Base-by-base conservation (phyloP, 2,888 invertebrate species). In the Drosophila paramelanica region DNA sequence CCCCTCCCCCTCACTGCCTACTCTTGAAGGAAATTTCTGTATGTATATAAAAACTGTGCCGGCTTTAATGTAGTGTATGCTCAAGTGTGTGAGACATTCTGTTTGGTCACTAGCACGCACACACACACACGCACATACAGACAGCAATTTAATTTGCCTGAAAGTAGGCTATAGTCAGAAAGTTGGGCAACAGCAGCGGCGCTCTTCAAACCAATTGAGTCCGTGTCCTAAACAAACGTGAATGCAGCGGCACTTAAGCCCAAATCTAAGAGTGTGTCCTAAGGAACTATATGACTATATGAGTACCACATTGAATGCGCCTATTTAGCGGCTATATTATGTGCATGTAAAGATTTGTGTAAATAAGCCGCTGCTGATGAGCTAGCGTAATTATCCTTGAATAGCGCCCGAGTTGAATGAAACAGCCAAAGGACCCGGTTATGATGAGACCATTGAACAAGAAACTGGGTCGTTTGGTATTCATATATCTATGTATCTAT, bases 321-420 rank as follows among this genome's bases (percentile, higher is more conserved):
- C 64, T 75, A 83, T 83, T 83, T 84, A 68, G 85, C 56, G 55
- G 45, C 65, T 42, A 47, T 45, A 27, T 50, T n/a, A 25, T 52
- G 23, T 23, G 23, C 23, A 23, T 23, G 4, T 23, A 23, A 23
- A 88, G 89, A 88, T 75, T 86, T 73, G 84, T 75, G 85, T 87
- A 83, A 83, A 83, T 84, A 83, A 61, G 46, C 36, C 87, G 45
- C 25, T 71, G 81, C 52, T 88, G 87, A 83, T 80, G 81, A 74
- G 76, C 60, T 25, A 38, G 52, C 43, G 58, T 74, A 65, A 76
- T 76, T 74, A 76, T 74, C 64, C 79, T 69, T 76, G 70, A 65
- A 68, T 47, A 36, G 62, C n/a, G 31, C 13, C 38, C 3, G 31
- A 31, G 53, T 11, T 60, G 73, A 72, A 52, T 67, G 41, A 57